Evolutionary conservation across 2,797 vertebrate species (phyloP).

Genomic region (Sebastes diaconus): DNA sequence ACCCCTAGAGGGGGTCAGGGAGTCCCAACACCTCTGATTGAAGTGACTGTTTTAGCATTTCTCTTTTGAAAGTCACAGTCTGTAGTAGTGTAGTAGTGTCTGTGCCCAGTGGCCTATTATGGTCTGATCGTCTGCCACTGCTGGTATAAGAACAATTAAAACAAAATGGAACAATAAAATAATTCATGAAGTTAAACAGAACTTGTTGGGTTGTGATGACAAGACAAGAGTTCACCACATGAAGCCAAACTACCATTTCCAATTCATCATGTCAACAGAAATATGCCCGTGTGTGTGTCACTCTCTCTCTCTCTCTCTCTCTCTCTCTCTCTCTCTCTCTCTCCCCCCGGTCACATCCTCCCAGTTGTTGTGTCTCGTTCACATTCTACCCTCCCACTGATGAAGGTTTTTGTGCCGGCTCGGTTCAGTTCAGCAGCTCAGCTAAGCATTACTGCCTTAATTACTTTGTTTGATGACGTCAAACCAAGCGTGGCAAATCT

Average conservation of each 20-base stretch:
- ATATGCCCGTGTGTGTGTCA: too few relatives aligned
- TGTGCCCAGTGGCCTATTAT: not conserved
- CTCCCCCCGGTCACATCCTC: not conserved
- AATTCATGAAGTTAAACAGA: not conserved
- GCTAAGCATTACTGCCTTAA: slow-evolving; percentile 13
- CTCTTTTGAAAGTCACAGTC: not conserved
- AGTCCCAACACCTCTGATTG: not conserved
- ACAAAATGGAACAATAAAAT: not conserved
- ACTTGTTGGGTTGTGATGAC: not conserved
- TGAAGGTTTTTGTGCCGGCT: not conserved
- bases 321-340: not conserved
- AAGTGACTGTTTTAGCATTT: not conserved
- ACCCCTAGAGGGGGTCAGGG: not conserved
- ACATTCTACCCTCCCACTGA: not conserved
- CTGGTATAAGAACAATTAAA: not conserved
- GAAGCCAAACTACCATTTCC: not conserved
- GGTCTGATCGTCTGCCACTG: not conserved
- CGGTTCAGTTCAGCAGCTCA: slow-evolving; percentile 16
- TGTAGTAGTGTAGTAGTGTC: not conserved
- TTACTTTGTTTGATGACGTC: slow-evolving; percentile 62
- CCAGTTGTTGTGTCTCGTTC: not conserved
- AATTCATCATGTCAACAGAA: not conserved
- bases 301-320: not conserved
- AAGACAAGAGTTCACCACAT: not conserved
- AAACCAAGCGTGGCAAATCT: slow-evolving; percentile 50